phyloP scores from a whole-genome alignment of 2,797 vertebrate genomes.

The Myotis findleyi region DNA sequence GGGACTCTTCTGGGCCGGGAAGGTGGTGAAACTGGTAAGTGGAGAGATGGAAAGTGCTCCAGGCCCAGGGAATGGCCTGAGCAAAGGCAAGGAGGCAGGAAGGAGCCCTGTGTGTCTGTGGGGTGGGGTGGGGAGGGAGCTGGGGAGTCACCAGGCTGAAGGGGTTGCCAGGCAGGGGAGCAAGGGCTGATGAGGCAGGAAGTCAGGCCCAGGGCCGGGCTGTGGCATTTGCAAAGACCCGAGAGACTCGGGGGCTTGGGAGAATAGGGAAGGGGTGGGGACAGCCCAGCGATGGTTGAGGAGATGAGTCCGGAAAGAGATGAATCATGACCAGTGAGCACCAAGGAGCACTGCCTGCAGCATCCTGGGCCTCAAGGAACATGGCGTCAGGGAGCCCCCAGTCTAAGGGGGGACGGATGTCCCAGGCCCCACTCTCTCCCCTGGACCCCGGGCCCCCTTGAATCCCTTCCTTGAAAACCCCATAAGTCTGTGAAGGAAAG shows the following conservation, averaged over 20 bases:
- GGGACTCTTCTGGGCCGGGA: neutral
- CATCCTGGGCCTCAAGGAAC: neutral
- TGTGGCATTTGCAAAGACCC: neutral
- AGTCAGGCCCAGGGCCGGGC: neutral
- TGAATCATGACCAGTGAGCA: neutral
- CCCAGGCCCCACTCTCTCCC: neutral
- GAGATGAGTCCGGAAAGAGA: neutral
- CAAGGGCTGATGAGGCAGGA: neutral
- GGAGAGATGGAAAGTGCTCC: neutral
- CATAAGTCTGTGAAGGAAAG: neutral
- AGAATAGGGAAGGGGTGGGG: neutral
- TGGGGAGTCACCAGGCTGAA: neutral
- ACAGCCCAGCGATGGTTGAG: neutral
- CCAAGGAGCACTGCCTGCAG: neutral
- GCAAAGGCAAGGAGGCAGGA: neutral
- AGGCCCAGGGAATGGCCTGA: neutral
- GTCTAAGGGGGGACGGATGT: neutral
- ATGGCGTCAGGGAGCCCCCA: neutral
- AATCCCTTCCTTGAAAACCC: neutral
- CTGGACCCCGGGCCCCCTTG: neutral
- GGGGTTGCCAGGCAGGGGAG: neutral
- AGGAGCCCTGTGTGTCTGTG: neutral
- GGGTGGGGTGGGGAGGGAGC: neutral
- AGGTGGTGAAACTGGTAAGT: neutral
- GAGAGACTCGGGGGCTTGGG: neutral